Conservation (phyloP, 2,888 invertebrate genomes). For the Erannis defoliaria region DNA sequence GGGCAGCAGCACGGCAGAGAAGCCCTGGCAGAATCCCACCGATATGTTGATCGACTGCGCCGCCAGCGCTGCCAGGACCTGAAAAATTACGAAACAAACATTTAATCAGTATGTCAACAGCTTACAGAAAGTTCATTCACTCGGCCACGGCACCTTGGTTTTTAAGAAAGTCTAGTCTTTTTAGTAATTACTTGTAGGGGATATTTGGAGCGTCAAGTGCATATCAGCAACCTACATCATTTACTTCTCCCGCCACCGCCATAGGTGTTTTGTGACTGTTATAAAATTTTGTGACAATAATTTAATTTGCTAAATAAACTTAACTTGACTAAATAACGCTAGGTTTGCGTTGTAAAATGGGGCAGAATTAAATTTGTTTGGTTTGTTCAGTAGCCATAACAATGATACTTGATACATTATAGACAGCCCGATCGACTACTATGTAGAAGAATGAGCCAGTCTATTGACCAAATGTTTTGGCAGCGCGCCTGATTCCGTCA, state of each 20-base stretch:
- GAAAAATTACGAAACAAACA: constrained; percentile 54
- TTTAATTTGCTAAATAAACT: background rate
- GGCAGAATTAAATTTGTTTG: background rate
- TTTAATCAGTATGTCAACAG: background rate
- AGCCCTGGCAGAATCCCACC: constrained; percentile 91
- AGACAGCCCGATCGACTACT: background rate
- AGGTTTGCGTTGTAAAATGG: too few species aligned
- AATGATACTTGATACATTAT: background rate
- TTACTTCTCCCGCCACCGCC: background rate
- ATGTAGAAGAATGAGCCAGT: constrained; percentile 5
- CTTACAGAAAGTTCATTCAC: too few species aligned
- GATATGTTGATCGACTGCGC: constrained; percentile 92
- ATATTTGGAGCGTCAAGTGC: background rate
- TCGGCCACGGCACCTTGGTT: too few species aligned
- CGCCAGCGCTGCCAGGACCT: constrained; percentile 90
- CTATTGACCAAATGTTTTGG: constrained; percentile 19
- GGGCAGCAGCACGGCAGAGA: constrained; percentile 91
- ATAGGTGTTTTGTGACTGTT: too few species aligned
- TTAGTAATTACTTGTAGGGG: too few species aligned
- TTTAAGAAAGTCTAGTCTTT: too few species aligned
- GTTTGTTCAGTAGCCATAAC: background rate
- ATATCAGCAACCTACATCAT: background rate
- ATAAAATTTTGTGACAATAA: background rate
- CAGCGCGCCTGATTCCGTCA: constrained; percentile 11
- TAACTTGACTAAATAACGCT: too few species aligned